These are phyloP conservation scores for Conops quadrifasciatus DNA, from an alignment of 2,888 invertebrate genomes.

Conservation along the genomic window DNA sequence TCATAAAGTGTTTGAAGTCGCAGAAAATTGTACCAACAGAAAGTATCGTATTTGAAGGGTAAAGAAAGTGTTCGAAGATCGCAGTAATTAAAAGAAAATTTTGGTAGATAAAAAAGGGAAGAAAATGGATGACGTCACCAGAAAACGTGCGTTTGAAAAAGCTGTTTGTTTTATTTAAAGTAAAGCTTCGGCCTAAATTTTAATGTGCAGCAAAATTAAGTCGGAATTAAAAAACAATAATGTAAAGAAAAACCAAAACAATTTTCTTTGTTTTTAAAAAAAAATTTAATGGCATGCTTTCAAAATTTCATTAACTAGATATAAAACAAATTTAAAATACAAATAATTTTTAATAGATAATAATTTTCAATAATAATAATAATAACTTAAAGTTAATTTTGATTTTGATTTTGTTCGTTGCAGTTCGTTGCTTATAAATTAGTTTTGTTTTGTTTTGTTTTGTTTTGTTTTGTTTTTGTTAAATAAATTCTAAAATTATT, in stretches of 20 bases:
- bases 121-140: neutral
- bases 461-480: too few relatives aligned
- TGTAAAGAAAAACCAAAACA: slow-evolving; percentile 35
- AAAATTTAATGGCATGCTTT: slow-evolving; percentile 21
- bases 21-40: too few relatives aligned
- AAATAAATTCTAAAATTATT: neutral
- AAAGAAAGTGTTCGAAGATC: too few relatives aligned
- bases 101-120: neutral
- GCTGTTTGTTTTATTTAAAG: too few relatives aligned
- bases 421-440: neutral
- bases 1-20: too few relatives aligned
- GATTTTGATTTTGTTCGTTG: slow-evolving; percentile 50
- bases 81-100: neutral
- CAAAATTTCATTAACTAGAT: neutral
- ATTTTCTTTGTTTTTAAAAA: slow-evolving; percentile 17
- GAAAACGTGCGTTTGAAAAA: too few relatives aligned
- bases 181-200: too few relatives aligned
- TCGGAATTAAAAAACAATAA: slow-evolving; percentile 22
- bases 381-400: slow-evolving; percentile 64
- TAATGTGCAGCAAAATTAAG: neutral
- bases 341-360: slow-evolving; percentile 30
- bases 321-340: slow-evolving; percentile 38
- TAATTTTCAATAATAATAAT: slow-evolving; percentile 27
- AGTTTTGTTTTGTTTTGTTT: too few relatives aligned
- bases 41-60: too few relatives aligned